Conservation (phyloP, 2,888 invertebrate genomes). For the Archips xylosteana region DNA sequence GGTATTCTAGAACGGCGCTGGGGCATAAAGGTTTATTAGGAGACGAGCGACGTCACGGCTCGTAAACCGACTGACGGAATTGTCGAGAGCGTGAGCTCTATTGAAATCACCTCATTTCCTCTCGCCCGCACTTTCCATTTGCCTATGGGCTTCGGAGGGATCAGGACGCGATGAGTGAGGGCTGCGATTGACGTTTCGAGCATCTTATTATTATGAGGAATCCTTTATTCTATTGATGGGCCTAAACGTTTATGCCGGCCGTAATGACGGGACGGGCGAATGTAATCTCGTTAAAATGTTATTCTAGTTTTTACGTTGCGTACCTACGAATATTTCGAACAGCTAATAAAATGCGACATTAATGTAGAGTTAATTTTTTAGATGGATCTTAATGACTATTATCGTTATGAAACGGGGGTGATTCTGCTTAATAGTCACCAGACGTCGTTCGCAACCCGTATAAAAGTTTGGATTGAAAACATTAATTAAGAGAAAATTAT, state of each 20-base stretch:
- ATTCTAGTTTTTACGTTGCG: slow-evolving; percentile 10
- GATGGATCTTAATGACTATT: slow-evolving; percentile 31
- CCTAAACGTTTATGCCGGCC: slow-evolving; percentile 14
- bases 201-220: slow-evolving; percentile 20
- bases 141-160: slow-evolving; percentile 31
- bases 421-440: slow-evolving; percentile 20
- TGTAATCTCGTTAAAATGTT: slow-evolving; percentile 13
- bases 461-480: slow-evolving; percentile 4
- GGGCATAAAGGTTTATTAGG: slow-evolving; percentile 43
- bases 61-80: slow-evolving; percentile 40
- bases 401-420: slow-evolving; percentile 10
- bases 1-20: slow-evolving; percentile 34
- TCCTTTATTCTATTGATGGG: slow-evolving; percentile 22
- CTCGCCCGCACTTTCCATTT: slow-evolving; percentile 37
- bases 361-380: slow-evolving; percentile 29
- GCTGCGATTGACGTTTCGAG: slow-evolving; percentile 32
- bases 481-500: slow-evolving; percentile 7
- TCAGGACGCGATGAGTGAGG: slow-evolving; percentile 26
- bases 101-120: slow-evolving; percentile 43
- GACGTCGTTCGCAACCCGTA: slow-evolving; percentile 6
- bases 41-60: slow-evolving; percentile 37
- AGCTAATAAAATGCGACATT: slow-evolving; percentile 23
- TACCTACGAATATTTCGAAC: slow-evolving; percentile 6
- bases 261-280: background rate
- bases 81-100: slow-evolving; percentile 40